Evolutionary conservation across 1,140 invertebrate genomes (phyloP).

Genomic region (Orussus abietinus): DNA sequence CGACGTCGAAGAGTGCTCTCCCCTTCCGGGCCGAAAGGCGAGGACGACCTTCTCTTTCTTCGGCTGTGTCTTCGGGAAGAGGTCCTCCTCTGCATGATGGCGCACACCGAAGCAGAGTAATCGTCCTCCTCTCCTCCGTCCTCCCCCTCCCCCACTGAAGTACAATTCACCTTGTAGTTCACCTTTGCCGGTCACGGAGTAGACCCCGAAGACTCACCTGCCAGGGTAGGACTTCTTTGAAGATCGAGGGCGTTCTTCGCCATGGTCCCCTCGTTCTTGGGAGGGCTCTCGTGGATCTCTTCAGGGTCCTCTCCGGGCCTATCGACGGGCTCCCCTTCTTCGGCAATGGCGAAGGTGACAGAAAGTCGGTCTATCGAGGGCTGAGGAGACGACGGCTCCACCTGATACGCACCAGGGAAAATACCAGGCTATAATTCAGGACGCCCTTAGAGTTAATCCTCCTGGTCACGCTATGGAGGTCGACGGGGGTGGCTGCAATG

Average conservation of each 20-base stretch:
- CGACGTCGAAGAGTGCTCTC: slow-evolving; percentile 54
- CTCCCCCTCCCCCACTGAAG: too few relatives aligned
- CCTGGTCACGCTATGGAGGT: too few relatives aligned
- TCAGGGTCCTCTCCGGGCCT: too few relatives aligned
- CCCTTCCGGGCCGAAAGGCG: slow-evolving; percentile 63
- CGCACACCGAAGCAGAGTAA: slow-evolving; percentile 76
- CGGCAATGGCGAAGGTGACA: slow-evolving; percentile 63
- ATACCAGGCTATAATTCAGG: too few relatives aligned
- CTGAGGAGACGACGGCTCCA: slow-evolving; percentile 59
- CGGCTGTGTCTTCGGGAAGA: slow-evolving; percentile 61
- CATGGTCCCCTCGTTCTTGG: background rate
- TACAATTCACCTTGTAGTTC: too few relatives aligned
- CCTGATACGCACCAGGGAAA: slow-evolving; percentile 29
- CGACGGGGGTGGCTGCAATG: too few relatives aligned
- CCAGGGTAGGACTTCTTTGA: background rate
- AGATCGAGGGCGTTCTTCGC: background rate
- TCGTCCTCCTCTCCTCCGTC: slow-evolving; percentile 69
- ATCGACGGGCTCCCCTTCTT: slow-evolving; percentile 42
- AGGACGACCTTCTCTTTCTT: slow-evolving; percentile 62
- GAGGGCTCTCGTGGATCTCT: too few relatives aligned
- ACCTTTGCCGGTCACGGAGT: too few relatives aligned
- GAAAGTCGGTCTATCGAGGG: slow-evolving; percentile 66
- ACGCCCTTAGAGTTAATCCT: too few relatives aligned
- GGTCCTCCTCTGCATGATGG: slow-evolving; percentile 71
- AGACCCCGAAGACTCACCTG: background rate